Conservation (phyloP, 2,888 invertebrate genomes). For the Frankliniella intonsa region DNA sequence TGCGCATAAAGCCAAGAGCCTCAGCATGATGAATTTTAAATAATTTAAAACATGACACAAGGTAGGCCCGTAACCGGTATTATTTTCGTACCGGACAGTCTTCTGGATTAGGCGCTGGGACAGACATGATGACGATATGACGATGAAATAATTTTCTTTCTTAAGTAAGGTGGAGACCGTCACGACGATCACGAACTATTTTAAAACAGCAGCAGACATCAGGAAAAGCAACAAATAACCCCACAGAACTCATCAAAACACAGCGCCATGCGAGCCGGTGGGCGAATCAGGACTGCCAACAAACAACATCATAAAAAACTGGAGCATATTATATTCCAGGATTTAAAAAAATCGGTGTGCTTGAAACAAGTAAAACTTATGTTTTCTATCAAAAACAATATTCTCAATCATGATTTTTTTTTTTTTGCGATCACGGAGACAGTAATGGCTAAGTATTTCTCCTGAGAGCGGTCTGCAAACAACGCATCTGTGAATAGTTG, state of each 20-base stretch:
- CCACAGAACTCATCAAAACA: neutral
- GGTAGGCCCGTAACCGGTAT: neutral
- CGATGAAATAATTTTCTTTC: neutral
- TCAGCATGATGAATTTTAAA: constrained; percentile 31
- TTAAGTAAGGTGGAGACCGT: neutral
- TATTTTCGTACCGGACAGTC: constrained; percentile 52
- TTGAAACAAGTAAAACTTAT: too few relatives aligned
- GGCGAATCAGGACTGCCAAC: neutral
- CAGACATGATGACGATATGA: neutral
- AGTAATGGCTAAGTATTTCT: too few relatives aligned
- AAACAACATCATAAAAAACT: too few relatives aligned
- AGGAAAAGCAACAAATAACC: neutral
- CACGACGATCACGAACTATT: neutral
- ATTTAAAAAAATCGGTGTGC: too few relatives aligned
- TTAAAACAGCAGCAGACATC: neutral
- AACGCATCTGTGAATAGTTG: too few relatives aligned
- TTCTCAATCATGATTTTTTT: too few relatives aligned
- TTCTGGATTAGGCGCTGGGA: constrained; percentile 48
- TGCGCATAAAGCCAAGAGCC: neutral
- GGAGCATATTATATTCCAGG: too few relatives aligned
- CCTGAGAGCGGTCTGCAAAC: too few relatives aligned
- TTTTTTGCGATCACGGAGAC: too few relatives aligned
- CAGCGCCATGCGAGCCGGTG: constrained; percentile 4
- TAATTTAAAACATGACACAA: neutral
- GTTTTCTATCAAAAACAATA: too few relatives aligned